Evolutionary conservation across 2,888 invertebrate species (phyloP).

Genomic region (Scaptomyza reducta): DNA sequence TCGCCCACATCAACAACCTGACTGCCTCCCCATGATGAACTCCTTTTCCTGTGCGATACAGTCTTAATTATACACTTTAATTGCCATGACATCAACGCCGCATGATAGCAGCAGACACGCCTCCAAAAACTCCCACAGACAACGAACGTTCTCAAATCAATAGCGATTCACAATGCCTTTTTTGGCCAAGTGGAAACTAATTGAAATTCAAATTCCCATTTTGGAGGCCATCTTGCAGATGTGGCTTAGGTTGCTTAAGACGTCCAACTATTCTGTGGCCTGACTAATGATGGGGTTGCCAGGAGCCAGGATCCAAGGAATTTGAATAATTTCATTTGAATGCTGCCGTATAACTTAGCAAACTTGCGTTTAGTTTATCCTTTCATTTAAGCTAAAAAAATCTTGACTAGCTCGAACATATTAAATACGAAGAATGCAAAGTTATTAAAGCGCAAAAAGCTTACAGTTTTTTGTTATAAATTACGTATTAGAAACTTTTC

Average conservation of each 20-base stretch:
- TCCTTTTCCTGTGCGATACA: conserved; percentile 11
- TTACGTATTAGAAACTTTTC: too few relatives aligned
- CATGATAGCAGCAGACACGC: conserved; percentile 29
- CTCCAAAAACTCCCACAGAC: conserved; percentile 8
- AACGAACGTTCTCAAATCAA: conserved; percentile 10
- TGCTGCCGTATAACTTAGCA: conserved; percentile 11
- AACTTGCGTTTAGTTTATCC: conserved; percentile 16
- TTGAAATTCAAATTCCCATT: conserved; percentile 70
- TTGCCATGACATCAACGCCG: conserved; percentile 62
- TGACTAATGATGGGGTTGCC: conserved; percentile 15
- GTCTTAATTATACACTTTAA: conserved; percentile 69
- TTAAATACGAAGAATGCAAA: neutral
- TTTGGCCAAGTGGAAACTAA: conserved; percentile 57
- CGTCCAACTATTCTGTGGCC: conserved; percentile 7
- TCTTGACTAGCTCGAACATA: neutral
- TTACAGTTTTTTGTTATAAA: too few relatives aligned
- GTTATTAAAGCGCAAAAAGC: too few relatives aligned
- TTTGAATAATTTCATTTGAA: conserved; percentile 43
- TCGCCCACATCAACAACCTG: conserved; percentile 5
- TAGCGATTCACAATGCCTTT: conserved; percentile 37
- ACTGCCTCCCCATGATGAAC: conserved; percentile 29
- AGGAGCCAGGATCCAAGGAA: neutral
- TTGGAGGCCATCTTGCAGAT: conserved; percentile 36
- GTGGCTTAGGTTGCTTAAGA: conserved; percentile 16
- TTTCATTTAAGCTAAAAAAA: conserved; percentile 6